A percentile compares a stretch with the other conserved stretches of the same genome.
phyloP scores from a whole-genome alignment of 2,797 vertebrate genomes.

The Lithobates sylvaticus region DNA sequence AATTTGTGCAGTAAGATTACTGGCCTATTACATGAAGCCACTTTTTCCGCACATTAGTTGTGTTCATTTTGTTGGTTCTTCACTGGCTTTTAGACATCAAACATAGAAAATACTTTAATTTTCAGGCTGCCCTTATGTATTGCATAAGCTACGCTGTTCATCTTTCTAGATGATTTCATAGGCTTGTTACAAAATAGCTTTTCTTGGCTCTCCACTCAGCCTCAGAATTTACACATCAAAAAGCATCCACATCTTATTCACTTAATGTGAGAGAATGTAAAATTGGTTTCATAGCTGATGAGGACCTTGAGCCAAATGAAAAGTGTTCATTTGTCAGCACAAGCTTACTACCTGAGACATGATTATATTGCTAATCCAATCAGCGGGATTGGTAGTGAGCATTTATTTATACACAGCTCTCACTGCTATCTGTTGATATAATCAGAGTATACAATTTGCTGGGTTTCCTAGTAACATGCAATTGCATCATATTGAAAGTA shows the following conservation, averaged over 20 bases:
- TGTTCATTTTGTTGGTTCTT: slow-evolving; percentile 4
- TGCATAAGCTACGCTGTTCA: not conserved
- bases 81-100: not conserved
- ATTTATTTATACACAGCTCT: slow-evolving; percentile 84
- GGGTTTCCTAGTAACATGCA: slow-evolving; percentile 78
- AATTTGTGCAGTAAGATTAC: not conserved
- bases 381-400: slow-evolving; percentile 82
- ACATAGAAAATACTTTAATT: slow-evolving; percentile 13
- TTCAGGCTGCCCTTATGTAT: not conserved
- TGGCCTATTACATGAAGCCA: not conserved
- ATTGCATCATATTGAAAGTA: slow-evolving; percentile 77
- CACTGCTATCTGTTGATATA: slow-evolving; percentile 85
- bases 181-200: slow-evolving; percentile 74
- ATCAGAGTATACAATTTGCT: slow-evolving; percentile 84
- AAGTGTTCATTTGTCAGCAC: slow-evolving; percentile 88
- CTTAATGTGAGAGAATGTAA: slow-evolving; percentile 87
- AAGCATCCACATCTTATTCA: slow-evolving; percentile 86
- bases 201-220: slow-evolving; percentile 81
- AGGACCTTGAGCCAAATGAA: slow-evolving; percentile 87
- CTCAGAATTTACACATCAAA: slow-evolving; percentile 86
- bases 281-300: slow-evolving; percentile 87
- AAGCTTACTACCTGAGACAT: slow-evolving; percentile 84
- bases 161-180: slow-evolving; percentile 23
- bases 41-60: not conserved
- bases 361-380: slow-evolving; percentile 88